A percentile compares a stretch with the other conserved stretches of the same genome.
Conservation (phyloP, 2,113 vertebrate genomes). For the Carollia perspicillata region DNA sequence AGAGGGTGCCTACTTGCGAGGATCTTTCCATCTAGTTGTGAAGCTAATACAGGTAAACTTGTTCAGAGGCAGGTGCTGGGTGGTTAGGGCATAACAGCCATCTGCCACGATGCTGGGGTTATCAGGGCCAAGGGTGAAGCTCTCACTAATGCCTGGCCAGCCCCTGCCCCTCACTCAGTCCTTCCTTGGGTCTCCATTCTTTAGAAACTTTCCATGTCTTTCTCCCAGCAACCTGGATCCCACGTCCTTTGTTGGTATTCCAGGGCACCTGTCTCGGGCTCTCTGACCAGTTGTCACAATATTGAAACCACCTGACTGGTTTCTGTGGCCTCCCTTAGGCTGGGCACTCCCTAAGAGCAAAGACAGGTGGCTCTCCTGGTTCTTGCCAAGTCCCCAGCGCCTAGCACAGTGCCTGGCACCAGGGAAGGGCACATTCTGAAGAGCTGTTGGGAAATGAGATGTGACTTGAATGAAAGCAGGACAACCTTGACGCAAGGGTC, state of each 20-base stretch:
- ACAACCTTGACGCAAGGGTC: background rate
- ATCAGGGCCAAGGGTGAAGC: background rate
- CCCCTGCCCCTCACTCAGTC: background rate
- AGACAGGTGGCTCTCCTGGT: background rate
- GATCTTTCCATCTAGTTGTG: background rate
- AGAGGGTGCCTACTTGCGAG: background rate
- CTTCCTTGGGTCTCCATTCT: background rate
- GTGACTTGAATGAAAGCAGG: background rate
- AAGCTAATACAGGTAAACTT: background rate
- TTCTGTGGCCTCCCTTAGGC: background rate
- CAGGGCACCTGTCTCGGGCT: background rate
- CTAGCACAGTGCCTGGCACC: background rate
- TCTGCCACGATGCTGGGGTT: accelerated
- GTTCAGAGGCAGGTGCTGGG: background rate
- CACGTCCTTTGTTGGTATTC: background rate
- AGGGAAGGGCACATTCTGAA: background rate
- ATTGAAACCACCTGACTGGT: background rate
- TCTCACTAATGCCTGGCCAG: background rate
- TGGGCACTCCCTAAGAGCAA: background rate
- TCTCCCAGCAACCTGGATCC: background rate
- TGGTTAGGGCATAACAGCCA: background rate
- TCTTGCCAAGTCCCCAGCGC: background rate
- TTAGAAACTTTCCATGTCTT: background rate
- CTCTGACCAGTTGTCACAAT: background rate
- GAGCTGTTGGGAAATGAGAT: background rate